Evolutionary conservation across 2,113 vertebrate species (phyloP), one percentile per base, ranked within the genome.

Genomic region (Chlorodrepanis virens): DNA sequence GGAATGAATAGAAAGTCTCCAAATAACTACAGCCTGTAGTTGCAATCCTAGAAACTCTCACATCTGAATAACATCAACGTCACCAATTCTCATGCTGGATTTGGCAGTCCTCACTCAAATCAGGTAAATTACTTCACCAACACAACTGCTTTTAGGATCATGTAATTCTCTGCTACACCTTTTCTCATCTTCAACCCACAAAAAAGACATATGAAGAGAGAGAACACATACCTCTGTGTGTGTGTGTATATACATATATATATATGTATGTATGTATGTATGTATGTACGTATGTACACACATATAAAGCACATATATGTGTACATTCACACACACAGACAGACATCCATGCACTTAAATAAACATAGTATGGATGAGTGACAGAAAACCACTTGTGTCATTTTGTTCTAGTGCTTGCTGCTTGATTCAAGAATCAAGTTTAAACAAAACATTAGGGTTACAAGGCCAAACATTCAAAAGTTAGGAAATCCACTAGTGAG

Each of bases 11-110:
- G 64, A 92, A 92, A 86, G 75, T 67, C 60, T 90, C 82, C 81
- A 86, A 91, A 91, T 88, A 80, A 52, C 79, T 67, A 15, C 68
- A 94, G 47, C 50, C 25, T 84, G 69, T 69, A 74, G 42, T 31
- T 94, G 81, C 47, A 87, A 28, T 68, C 87, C 82, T 70, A 79
- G 90, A 95, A 96, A 92, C 52, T 85, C 70, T 83, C 85, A 88
- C 90, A 93, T 95, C 75, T 96, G 93, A 96, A 89, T 80, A 77
- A 89, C 69, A 89, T 95, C 89, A 93, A 24, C 78, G 86, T 94
- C 86, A 95, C 56, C 75, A 93, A 93, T 89, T 92, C 68, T 81
- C 72, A 90, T 63, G 89, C 86, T 83, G 42, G 35, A 81, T 96
- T 96, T 94, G 64, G 49, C 72, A 87, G 69, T 45, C 28, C 23